Base-by-base conservation (phyloP, 2,113 vertebrate species). In the Myiozetetes cayanensis region DNA sequence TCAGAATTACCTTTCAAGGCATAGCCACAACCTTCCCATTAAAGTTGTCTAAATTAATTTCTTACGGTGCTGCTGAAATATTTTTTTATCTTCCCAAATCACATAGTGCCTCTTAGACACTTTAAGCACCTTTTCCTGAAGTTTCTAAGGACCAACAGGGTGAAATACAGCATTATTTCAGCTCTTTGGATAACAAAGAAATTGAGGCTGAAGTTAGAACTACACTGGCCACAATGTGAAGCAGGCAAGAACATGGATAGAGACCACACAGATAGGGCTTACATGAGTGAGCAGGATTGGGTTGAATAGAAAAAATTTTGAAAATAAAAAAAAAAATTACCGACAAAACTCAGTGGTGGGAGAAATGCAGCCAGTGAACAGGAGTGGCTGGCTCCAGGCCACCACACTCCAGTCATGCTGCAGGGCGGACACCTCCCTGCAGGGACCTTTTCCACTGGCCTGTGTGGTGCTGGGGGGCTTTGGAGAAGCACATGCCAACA, bases 341-440 rank as follows among this genome's bases (percentile, higher is more conserved):
- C 46, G 39, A 67, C 63, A 65, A 53, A 74, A 71, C 12, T 24
- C 1, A 0, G 31, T 27, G 5, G 53, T 1, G 0, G 10, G 30
- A 67, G 22, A 62, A 76, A 28, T 1, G 2, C 2, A 4, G 22
- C 46, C 8, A 15, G 68, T 47, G 58, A 30, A 6, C 14, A 28
- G 70, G 79, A 72, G 20, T 10, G 43, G 33, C 46, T 55, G 63
- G 56, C 52, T 55, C 4, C 17, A 56, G 44, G 37, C 52, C 85
- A 56, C 0, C 0, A 18, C 9, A 39, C 24, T 44, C 24, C 46
- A 49, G 46, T 19, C 1, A 2, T 33, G 4, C 21, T 3, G 3
- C 31, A 41, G 75, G 13, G 31, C 4, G 24, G 41, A 25, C 11
- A 10, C 10, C 28, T 56, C 24, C 47, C 47, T 4, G 1, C 33